Evolutionary conservation across 2,113 vertebrate genomes (phyloP).

Genomic region (Cinclus cinclus): DNA sequence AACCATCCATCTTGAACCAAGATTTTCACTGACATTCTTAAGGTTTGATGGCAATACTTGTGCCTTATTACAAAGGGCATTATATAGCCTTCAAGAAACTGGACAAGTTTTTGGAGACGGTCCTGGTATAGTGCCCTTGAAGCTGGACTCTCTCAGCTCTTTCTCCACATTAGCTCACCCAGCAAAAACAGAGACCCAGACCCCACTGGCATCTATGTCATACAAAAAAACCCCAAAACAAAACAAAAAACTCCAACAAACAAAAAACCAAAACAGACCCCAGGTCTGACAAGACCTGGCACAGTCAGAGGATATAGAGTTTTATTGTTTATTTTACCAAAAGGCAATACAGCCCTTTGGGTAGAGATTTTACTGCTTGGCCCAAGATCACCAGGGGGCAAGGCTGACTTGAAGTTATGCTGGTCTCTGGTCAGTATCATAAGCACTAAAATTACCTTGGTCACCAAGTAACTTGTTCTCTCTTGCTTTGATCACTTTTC

Average conservation of each 20-base stretch:
- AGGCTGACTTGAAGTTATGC: not conserved
- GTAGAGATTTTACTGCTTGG: not conserved
- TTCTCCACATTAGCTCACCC: not conserved
- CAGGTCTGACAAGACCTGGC: not conserved
- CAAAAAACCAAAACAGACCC: not conserved
- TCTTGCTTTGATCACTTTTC: not conserved
- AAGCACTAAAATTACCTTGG: not conserved
- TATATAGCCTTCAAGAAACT: not conserved
- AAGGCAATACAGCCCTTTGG: not conserved
- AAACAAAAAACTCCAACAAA: not conserved
- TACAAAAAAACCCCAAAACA: not conserved
- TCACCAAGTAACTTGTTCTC: not conserved
- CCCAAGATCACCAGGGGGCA: not conserved
- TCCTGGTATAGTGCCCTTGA: not conserved
- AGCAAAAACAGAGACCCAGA: not conserved
- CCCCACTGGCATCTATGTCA: not conserved
- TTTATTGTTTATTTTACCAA: not conserved
- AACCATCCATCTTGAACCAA: not conserved
- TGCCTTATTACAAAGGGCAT: not conserved
- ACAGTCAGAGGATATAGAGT: not conserved
- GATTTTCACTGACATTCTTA: not conserved
- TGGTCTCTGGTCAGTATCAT: not conserved
- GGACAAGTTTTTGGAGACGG: not conserved
- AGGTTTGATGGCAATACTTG: not conserved
- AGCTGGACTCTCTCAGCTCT: not conserved